Base-by-base conservation (phyloP, 1,140 invertebrate genomes). In the Notospermus geniculatus region DNA sequence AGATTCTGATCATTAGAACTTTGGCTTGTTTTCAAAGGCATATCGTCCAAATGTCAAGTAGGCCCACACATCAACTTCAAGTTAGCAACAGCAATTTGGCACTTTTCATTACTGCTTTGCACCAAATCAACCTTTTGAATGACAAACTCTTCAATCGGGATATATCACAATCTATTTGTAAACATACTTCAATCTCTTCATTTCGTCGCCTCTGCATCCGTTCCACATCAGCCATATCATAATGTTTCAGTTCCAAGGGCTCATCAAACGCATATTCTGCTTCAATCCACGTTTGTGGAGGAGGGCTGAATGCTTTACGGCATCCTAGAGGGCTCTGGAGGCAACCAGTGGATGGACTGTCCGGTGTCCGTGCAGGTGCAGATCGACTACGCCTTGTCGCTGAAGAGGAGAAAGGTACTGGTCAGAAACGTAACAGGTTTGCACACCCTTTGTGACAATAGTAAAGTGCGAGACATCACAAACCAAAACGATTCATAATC, bases 141-240 rank as follows among this genome's bases (percentile, higher is more conserved):
- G n/a, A n/a, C n/a, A n/a, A n/a, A n/a, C 32, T 36, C 15, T 36
- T 7, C 32, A 36, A 7, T 15, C 32, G 15, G 15, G 15, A 36
- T 36, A 7, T 36, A 36, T 36, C 32, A 15, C 32, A 50, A 27
- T n/a, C n/a, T n/a, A n/a, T n/a, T n/a, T n/a, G n/a, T n/a, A 43
- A 65, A 62, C 68, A 71, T 59, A 68, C 68, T 56, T 69, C 67
- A 2, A 57, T 52, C 50, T 79, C 77, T 55, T 84, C 82, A 65
- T 74, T 80, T 73, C 83, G 79, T 67, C 82, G 76, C 65, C 79
- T 78, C 66, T 84, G 83, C 74, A 86, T 69, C 63, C 82, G 81
- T 74, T 84, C 84, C 64, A 85, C 82, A 76, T 86, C 84, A 71
- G 83, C 83, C 69, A 73, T 76, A 78, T 83, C 83, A 73, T 85